Conservation (phyloP, 2,113 vertebrate species). For the Diadophis punctatus region DNA sequence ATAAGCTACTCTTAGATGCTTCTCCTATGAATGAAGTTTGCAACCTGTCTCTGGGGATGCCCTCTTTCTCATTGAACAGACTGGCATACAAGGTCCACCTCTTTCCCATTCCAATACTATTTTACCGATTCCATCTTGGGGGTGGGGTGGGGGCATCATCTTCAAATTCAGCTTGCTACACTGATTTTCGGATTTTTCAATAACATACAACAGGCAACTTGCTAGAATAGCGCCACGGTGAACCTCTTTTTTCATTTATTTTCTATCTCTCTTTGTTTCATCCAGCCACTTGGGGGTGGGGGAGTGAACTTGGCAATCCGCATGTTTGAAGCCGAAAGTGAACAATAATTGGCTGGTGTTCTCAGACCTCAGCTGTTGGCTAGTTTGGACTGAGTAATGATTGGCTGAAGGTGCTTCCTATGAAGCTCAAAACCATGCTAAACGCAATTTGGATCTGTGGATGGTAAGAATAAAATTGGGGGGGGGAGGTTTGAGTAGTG, state of each 20-base stretch:
- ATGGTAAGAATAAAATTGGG: neutral
- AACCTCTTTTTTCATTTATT: neutral
- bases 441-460: neutral
- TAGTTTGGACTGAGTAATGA: neutral
- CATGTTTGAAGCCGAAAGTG: neutral
- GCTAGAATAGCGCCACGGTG: neutral
- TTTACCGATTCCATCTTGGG: neutral
- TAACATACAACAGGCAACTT: neutral
- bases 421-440: neutral
- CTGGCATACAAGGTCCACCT: neutral
- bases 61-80: neutral
- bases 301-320: neutral
- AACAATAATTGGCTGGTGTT: neutral
- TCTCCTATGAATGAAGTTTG: neutral
- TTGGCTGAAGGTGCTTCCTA: neutral
- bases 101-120: neutral
- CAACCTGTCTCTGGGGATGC: neutral
- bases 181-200: neutral
- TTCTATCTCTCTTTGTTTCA: neutral
- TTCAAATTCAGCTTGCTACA: neutral
- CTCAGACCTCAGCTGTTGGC: neutral
- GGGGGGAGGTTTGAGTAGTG: neutral
- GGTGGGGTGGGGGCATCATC: neutral
- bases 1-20: neutral
- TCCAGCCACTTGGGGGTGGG: neutral